A percentile compares a stretch with the other conserved stretches of the same genome.
These are phyloP conservation scores for Austrolebias charrua DNA, from an alignment of 2,797 vertebrate species.

Conservation along the genomic window DNA sequence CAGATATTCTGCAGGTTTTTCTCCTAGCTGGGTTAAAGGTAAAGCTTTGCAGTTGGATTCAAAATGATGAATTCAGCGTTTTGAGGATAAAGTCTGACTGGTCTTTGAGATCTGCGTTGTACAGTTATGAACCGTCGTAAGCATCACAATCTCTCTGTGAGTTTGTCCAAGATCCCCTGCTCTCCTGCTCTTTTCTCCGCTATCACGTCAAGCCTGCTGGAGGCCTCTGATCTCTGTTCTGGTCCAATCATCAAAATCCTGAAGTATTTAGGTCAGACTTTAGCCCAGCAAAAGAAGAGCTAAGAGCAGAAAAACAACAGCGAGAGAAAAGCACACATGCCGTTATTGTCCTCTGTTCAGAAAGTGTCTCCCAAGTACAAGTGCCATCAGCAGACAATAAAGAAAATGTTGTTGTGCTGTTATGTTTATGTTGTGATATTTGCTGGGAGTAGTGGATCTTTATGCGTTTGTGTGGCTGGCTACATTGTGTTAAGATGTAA, in stretches of 20 bases:
- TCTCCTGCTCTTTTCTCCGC: constrained; percentile 20
- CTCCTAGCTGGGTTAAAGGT: constrained; percentile 44
- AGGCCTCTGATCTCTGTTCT: constrained; percentile 69
- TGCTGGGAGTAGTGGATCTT: constrained; percentile 36
- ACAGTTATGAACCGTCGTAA: constrained; percentile 40
- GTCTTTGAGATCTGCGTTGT: constrained; percentile 44
- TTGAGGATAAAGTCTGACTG: constrained; percentile 48
- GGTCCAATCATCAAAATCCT: constrained; percentile 65
- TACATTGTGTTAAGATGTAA: constrained; percentile 64
- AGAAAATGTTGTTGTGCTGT: constrained; percentile 34
- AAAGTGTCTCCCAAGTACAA: constrained; percentile 44
- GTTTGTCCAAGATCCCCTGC: constrained; percentile 36
- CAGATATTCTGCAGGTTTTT: constrained; percentile 46
- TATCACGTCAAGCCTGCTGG: constrained; percentile 46
- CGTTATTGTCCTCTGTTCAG: constrained; percentile 48
- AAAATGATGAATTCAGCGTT: constrained; percentile 53
- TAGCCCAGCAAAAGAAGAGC: constrained; percentile 50
- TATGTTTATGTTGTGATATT: constrained; percentile 44
- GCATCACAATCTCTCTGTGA: constrained; percentile 40
- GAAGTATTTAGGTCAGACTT: constrained; percentile 74
- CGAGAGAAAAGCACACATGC: constrained; percentile 52
- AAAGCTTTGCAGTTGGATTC: constrained; percentile 45
- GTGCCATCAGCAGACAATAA: constrained; percentile 39
- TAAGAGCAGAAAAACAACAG: constrained; percentile 47
- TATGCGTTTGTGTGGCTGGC: constrained; percentile 42